Evolutionary conservation across 1,140 invertebrate genomes (phyloP), one percentile per base, ranked within the genome.

Genomic region (Vanessa atalanta): DNA sequence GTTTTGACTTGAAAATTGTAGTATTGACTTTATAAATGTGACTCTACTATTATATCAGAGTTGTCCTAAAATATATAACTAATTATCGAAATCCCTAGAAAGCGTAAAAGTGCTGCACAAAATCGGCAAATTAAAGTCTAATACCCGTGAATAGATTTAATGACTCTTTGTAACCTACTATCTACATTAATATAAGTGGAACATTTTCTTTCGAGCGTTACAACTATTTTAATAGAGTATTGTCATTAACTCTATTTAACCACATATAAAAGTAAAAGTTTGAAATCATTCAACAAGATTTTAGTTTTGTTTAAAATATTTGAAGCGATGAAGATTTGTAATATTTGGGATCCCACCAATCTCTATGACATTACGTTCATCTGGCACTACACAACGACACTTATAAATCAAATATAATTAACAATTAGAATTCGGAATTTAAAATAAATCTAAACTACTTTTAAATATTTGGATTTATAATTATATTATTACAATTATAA

Each of bases 81-180:
- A 37, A 26, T 31, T 23, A 13, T 61, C 13, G 60, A 43, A 43
- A 61, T 0, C 16, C 60, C 63, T 79, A 63, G 78, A 76, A 77
- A 77, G 75, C 70, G 70, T 72, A 73, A 57, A 57, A 23, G 31
- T 53, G 13, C 70, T 72, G 71, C 70, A 73, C 75, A 73, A 75
- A 77, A 75, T 77, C 70, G 43, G 66, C 67, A 72, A 70, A 75
- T 79, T 73, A 71, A 70, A 71, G 72, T 64, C 73, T 64, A 75
- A 79, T 61, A 68, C 23, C 48, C 75, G 50, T 77, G 63, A 60
- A 57, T 57, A 23, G 53, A 57, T 26, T 23, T 16, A 57, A 12
- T 57, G 20, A 20, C 12, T 57, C 5, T 11, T 11, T 57, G 11
- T 57, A 57, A 57, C 16, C 53, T 20, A 53, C 15, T 53, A 6